Conservation (phyloP, 1,140 invertebrate species). For the Acromyrmex heyeri region DNA sequence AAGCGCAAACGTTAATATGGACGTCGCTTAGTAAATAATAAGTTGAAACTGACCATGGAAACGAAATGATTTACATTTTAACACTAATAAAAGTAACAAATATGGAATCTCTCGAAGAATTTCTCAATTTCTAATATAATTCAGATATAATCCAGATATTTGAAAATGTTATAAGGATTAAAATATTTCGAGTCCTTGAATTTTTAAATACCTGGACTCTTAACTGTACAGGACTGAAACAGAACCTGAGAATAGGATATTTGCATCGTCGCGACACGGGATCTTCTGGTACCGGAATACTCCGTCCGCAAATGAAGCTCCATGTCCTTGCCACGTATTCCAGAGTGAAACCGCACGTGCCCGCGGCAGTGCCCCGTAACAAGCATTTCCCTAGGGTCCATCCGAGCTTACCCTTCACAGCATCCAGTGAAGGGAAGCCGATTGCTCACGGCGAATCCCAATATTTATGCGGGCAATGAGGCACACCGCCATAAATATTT, state of each 20-base stretch:
- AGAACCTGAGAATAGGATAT: background rate
- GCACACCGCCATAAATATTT: conserved; percentile 76
- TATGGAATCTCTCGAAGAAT: background rate
- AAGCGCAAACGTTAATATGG: no score
- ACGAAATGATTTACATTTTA: no score
- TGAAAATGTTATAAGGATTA: background rate
- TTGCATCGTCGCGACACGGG: background rate
- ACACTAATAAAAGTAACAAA: background rate
- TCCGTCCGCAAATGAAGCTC: conserved; percentile 46
- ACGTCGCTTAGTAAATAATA: no score
- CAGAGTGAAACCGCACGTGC: conserved; percentile 62
- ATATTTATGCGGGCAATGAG: conserved; percentile 77
- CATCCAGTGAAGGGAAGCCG: conserved; percentile 52
- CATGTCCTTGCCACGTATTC: conserved; percentile 53
- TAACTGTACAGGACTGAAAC: background rate
- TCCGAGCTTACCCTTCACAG: conserved; percentile 51
- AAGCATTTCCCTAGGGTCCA: conserved; percentile 61
- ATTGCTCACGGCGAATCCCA: conserved; percentile 68
- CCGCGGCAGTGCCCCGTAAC: conserved; percentile 56
- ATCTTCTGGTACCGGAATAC: conserved; percentile 40
- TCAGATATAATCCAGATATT: background rate
- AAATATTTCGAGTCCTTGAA: background rate
- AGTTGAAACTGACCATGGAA: no score
- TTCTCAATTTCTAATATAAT: background rate
- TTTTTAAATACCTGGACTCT: background rate